Evolutionary conservation across 2,888 invertebrate species (phyloP), one percentile per base, ranked within the genome.

Genomic region (Mellilla xanthometata): DNA sequence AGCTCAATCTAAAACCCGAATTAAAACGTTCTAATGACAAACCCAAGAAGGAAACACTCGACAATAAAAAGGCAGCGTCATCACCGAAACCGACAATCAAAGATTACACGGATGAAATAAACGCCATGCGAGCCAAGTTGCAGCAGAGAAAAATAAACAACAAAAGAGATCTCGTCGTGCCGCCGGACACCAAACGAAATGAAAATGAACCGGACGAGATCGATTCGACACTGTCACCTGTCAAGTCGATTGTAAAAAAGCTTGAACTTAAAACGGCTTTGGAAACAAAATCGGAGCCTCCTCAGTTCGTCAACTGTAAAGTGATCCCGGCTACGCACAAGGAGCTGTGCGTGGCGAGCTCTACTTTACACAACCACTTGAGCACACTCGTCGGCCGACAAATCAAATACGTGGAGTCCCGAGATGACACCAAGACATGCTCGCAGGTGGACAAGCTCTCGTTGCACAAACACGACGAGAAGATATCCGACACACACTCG

Each of bases 401-500:
- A 72, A 72, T 89, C 43, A 86, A 84, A 66, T 83, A 78, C 60
- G 76, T 83, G 3, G 86, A 89, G 61, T 78, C 87, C 26, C 73
- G 75, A 47, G 72, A 86, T 48, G 90, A 90, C 55, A 62, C 70
- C n/a, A 84, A 82, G 66, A 77, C 76, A 49, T 87, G 76, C 61
- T 73, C 80, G 31, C 85, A 82, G 55, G 63, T 65, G 44, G 81
- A 78, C 43, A 87, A 85, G 71, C 70, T 81, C 43, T 60, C 70
- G 46, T 58, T 81, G 56, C 76, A 77, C 53, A 89, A 89, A 73
- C 84, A 83, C 54, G 85, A 88, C 34, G 89, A 90, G 61, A 90
- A 90, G 72, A 83, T 86, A 73, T 91, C 91, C 48, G 91, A 92
- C 75, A 91, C 92, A 57, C 91, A 91, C 55, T 93, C 93, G 3